A percentile compares a stretch with the other conserved stretches of the same genome.
Conservation (phyloP, 2,888 invertebrate genomes). For the Dolichopus griseipennis region DNA sequence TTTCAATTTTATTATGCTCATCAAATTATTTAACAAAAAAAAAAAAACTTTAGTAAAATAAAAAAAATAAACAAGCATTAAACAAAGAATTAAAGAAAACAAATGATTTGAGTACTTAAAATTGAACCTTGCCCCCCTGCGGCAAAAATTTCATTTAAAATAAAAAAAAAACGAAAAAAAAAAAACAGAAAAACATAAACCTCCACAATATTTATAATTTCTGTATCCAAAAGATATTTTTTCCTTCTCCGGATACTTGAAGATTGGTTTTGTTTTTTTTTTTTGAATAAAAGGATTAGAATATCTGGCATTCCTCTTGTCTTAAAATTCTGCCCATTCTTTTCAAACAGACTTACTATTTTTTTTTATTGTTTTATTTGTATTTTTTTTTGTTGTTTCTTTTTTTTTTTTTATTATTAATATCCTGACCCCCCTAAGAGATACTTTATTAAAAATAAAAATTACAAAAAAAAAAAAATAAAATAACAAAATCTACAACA, state of each 20-base stretch:
- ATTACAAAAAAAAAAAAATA: constrained; percentile 5
- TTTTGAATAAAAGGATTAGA: too few species aligned
- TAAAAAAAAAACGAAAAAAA: too few species aligned
- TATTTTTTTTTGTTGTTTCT: constrained; percentile 1
- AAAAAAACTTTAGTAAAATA: background rate
- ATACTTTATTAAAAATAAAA: constrained; percentile 14
- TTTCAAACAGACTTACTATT: too few species aligned
- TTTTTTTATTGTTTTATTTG: too few species aligned
- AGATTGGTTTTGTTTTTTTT: too few species aligned
- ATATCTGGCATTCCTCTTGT: too few species aligned
- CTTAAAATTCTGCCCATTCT: too few species aligned
- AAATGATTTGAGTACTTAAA: background rate
- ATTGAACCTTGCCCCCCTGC: background rate
- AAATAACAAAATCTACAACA: constrained; percentile 11
- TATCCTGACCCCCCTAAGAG: constrained; percentile 21
- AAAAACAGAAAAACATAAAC: too few species aligned
- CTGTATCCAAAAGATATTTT: too few species aligned
- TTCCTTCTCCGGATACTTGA: too few species aligned
- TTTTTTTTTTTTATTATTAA: constrained; percentile 10
- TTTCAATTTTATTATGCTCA: background rate
- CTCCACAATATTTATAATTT: too few species aligned
- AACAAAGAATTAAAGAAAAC: background rate
- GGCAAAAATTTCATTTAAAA: background rate
- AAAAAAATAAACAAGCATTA: background rate
- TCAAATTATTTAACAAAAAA: background rate